Percentiles rank a stretch among this genome's conserved stretches.
phyloP scores from a whole-genome alignment of 2,113 vertebrate species.

The Pelmatolapia mariae region DNA sequence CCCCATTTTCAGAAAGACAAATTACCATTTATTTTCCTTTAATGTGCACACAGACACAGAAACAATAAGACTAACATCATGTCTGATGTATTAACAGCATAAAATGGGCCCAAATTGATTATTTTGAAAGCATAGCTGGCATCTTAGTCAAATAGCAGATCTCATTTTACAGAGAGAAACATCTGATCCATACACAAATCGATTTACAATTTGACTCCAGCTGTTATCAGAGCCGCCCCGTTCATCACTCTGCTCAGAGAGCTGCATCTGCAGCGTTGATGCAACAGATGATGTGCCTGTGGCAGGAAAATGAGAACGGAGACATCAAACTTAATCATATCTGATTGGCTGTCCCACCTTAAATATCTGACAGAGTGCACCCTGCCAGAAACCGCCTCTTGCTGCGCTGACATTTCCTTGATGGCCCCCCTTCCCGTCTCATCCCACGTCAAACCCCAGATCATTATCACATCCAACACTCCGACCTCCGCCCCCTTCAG shows the following conservation, averaged over 20 bases:
- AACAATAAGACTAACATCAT: neutral
- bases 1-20: neutral
- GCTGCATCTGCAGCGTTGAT: neutral
- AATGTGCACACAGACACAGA: neutral
- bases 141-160: neutral
- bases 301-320: neutral
- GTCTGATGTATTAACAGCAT: neutral
- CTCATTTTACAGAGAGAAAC: neutral
- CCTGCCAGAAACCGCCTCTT: neutral
- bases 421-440: neutral
- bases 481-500: neutral
- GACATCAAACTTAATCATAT: constrained; percentile 2
- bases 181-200: neutral
- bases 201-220: neutral
- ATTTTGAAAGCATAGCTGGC: neutral
- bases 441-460: neutral
- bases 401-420: neutral
- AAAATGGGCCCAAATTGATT: neutral
- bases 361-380: constrained; percentile 1
- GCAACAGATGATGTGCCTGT: neutral
- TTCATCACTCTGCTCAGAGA: neutral
- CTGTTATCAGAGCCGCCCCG: neutral
- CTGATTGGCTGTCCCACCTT: constrained; percentile 13
- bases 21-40: neutral
- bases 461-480: constrained; percentile 28